phyloP scores from a whole-genome alignment of 2,113 vertebrate genomes.

The Phaethon lepturus region DNA sequence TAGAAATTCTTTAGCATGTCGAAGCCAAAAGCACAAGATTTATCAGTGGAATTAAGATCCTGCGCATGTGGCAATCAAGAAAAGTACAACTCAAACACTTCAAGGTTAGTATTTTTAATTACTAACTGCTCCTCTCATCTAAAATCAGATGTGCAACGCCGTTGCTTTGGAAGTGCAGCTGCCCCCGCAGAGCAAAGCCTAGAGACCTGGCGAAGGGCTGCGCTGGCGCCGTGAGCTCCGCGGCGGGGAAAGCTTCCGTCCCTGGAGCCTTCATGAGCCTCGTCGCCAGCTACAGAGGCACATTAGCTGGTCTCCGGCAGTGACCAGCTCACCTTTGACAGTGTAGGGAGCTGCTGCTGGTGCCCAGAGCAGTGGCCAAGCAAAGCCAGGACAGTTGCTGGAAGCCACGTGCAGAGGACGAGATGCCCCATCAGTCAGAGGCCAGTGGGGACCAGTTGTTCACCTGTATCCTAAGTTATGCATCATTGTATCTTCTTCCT shows the following conservation, averaged over 20 bases:
- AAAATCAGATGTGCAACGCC: background rate
- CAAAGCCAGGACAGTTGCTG: background rate
- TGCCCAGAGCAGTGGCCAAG: background rate
- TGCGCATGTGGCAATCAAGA: slow-evolving; percentile 61
- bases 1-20: background rate
- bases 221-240: accelerated
- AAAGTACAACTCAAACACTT: slow-evolving; percentile 39
- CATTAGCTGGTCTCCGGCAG: background rate
- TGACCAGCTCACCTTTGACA: background rate
- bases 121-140: slow-evolving; percentile 58
- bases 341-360: background rate
- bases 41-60: slow-evolving; percentile 47
- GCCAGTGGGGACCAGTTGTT: background rate
- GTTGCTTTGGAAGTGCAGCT: background rate
- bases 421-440: background rate
- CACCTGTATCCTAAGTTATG: background rate
- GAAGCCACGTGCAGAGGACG: accelerated
- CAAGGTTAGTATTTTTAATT: slow-evolving; percentile 68
- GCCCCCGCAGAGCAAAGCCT: background rate
- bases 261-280: background rate
- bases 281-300: background rate
- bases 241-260: background rate
- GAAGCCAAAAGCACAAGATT: slow-evolving; percentile 14
- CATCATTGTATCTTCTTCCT: background rate
- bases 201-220: background rate